These are phyloP conservation scores for Cotesia chilonis DNA, from an alignment of 1,140 invertebrate species.

Conservation along the genomic window DNA sequence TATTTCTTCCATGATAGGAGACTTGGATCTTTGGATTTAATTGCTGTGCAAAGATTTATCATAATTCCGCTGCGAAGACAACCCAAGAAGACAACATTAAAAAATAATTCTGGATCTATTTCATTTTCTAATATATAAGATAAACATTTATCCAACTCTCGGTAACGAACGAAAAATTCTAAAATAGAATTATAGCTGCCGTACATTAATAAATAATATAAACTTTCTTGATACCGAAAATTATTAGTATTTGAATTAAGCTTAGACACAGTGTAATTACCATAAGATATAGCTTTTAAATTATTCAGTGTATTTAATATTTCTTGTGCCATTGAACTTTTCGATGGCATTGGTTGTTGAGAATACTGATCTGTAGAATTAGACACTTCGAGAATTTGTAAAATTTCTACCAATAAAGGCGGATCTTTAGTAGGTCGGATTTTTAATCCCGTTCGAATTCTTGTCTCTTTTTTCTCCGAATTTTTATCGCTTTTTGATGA, in stretches of 20 bases:
- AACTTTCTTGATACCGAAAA: conserved; percentile 75
- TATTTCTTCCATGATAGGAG: conserved; percentile 74
- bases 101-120: conserved; percentile 74
- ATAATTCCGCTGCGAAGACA: conserved; percentile 72
- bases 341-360: conserved; percentile 46
- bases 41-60: conserved; percentile 69
- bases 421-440: conserved; percentile 69
- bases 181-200: conserved; percentile 75
- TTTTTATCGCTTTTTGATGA: conserved; percentile 32
- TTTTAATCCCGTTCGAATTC: conserved; percentile 54
- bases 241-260: conserved; percentile 37
- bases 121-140: conserved; percentile 72
- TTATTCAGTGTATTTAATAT: conserved; percentile 62
- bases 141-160: conserved; percentile 70
- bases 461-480: conserved; percentile 46
- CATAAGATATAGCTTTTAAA: conserved; percentile 58
- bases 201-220: conserved; percentile 78
- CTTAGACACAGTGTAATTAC: conserved; percentile 49
- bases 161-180: conserved; percentile 75
- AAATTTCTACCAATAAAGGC: conserved; percentile 73
- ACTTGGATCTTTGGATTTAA: conserved; percentile 71
- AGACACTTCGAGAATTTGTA: conserved; percentile 71
- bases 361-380: conserved; percentile 51
- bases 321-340: conserved; percentile 54
- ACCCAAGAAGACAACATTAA: conserved; percentile 74